phyloP scores from a whole-genome alignment of 92 coral and sea anemone genomes.

The Heliopora coerulea region DNA sequence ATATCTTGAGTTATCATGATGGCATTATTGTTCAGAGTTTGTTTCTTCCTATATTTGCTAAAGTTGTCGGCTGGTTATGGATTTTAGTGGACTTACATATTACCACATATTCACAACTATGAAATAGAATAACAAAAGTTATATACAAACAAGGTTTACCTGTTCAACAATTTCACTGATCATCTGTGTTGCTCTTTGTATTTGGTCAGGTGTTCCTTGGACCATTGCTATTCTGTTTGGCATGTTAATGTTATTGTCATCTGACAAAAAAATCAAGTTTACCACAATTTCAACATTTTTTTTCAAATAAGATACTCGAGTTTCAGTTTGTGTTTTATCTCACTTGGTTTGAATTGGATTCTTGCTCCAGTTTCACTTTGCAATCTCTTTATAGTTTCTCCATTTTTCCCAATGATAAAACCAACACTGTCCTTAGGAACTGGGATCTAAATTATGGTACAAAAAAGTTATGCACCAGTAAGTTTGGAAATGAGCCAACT shows the following conservation, averaged over 20 bases:
- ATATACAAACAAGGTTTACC: constrained; percentile 45
- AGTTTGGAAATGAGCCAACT: no score
- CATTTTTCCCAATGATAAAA: constrained; percentile 92
- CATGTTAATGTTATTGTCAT: constrained; percentile 65
- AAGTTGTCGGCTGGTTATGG: no score
- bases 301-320: no score
- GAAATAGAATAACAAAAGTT: no score
- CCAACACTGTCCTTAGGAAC: constrained; percentile 97
- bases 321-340: no score
- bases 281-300: no score
- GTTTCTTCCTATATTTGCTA: no score
- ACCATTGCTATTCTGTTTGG: constrained; percentile 87
- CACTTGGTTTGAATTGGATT: constrained; percentile 90
- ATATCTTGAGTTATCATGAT: no score
- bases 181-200: constrained; percentile 63
- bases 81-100: no score
- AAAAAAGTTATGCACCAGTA: no score
- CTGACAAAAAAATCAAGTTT: constrained; percentile 29
- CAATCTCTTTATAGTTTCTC: constrained; percentile 96
- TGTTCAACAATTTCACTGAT: constrained; percentile 83
- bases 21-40: no score
- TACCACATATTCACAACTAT: no score
- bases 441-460: constrained; percentile 67
- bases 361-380: constrained; percentile 87
- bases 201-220: constrained; percentile 79